Conservation (phyloP, 2,113 vertebrate genomes). For the Scomber scombrus region DNA sequence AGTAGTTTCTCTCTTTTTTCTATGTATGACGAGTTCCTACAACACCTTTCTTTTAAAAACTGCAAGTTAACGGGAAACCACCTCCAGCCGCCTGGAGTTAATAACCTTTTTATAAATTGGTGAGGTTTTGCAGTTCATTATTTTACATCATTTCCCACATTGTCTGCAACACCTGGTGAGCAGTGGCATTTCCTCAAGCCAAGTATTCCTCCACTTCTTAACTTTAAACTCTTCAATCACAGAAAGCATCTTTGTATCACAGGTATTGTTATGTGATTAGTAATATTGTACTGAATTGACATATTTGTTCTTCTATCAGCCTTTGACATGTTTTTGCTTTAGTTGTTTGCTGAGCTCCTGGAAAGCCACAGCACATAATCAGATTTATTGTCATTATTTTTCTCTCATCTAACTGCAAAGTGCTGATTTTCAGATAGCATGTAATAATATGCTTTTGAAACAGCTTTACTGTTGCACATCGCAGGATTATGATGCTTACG, state of each 20-base stretch:
- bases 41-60: slow-evolving; percentile 19
- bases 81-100: slow-evolving; percentile 5
- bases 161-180: not conserved
- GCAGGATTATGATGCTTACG: slow-evolving; percentile 36
- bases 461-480: not conserved
- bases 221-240: slow-evolving; percentile 3
- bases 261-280: not conserved
- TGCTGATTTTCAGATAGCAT: slow-evolving; percentile 33
- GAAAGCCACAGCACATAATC: slow-evolving; percentile 10
- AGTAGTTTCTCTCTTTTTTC: not conserved
- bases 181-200: not conserved
- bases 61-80: not conserved
- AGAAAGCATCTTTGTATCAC: slow-evolving; percentile 4
- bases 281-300: not conserved
- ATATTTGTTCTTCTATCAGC: slow-evolving; percentile 8
- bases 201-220: not conserved
- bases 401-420: slow-evolving; percentile 29
- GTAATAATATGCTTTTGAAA: not conserved
- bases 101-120: slow-evolving; percentile 32
- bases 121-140: slow-evolving; percentile 27
- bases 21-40: slow-evolving; percentile 5
- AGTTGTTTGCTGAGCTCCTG: slow-evolving; percentile 1
- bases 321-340: not conserved
- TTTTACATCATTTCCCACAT: slow-evolving; percentile 7
- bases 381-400: slow-evolving; percentile 14